Conservation (phyloP, 2,797 vertebrate genomes). For the Pitangus sulphuratus region DNA sequence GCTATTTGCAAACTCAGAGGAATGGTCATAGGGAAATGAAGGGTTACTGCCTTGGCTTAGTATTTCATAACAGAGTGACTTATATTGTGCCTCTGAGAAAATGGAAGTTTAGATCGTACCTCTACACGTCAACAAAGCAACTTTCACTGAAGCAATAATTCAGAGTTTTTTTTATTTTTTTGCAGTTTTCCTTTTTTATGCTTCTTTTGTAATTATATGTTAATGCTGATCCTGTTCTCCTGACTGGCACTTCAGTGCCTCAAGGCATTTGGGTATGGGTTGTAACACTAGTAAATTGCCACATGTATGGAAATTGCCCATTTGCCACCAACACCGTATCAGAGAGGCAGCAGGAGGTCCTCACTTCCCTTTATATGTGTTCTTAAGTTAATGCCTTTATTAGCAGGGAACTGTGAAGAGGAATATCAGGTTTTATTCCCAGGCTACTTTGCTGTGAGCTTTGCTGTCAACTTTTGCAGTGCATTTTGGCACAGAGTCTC, state of each 20-base stretch:
- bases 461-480: slow-evolving; percentile 25
- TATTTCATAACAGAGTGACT: neutral
- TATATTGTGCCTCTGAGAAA: neutral
- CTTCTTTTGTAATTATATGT: neutral
- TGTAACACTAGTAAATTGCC: slow-evolving; percentile 31
- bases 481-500: slow-evolving; percentile 10
- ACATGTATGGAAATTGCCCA: slow-evolving; percentile 15
- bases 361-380: slow-evolving; percentile 2
- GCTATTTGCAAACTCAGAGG: neutral
- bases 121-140: neutral
- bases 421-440: slow-evolving; percentile 22
- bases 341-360: slow-evolving; percentile 30
- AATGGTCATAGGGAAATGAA: neutral
- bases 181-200: neutral
- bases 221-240: neutral
- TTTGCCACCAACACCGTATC: slow-evolving; percentile 26
- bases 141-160: neutral
- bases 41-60: neutral
- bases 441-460: slow-evolving; percentile 13
- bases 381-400: slow-evolving; percentile 45
- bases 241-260: slow-evolving; percentile 28
- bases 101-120: neutral
- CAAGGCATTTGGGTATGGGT: neutral
- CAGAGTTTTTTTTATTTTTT: neutral
- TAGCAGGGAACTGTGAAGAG: slow-evolving; percentile 38